Evolutionary conservation across 2,797 vertebrate genomes (phyloP), one percentile per base, ranked within the genome.

Genomic region (Cheirogaleus major): DNA sequence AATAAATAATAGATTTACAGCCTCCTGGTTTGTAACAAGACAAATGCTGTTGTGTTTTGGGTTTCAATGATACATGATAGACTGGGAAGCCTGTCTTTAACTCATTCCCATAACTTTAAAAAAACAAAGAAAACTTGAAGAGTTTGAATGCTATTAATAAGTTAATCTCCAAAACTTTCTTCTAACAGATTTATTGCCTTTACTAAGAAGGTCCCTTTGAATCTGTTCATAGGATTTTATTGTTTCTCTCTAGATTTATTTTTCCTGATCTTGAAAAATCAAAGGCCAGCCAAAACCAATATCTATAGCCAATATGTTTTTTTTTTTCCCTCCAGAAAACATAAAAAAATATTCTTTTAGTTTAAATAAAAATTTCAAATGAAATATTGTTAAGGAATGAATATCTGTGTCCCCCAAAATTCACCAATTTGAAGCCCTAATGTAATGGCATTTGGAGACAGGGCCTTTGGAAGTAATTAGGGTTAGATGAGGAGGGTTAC

Each of bases 1-100:
- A 95, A 92, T 92, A 97, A 95, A 95, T 95, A 96, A 95, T 75
- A 95, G 93, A 85, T 90, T 73, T 72, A 12, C 57, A 67, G 90
- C 57, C 90, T 95, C 78, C 85, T 88, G 86, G 59, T 93, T 72
- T 48, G 67, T 23, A 84, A 70, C 59, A 86, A 96, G 91, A 96
- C 76, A 93, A 93, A 97, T 50, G 63, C 86, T 69, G 92, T 61
- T 96, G 94, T 97, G 93, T 80, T 95, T 92, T 35, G 61, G 70
- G 78, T 95, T 96, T 96, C 91, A 73, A 18, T 67, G 96, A 95
- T 50, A 97, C 90, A 48, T 3, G 92, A 97, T 78, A 92, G 78
- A 91, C 92, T 89, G 92, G 93, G 95, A 97, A 97, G 91, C 18
- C 80, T 83, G 93, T n/a, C 89, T 92, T 70, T 88, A 75, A 45